Conservation (phyloP, 2,113 vertebrate species). For the Camelus bactrianus region DNA sequence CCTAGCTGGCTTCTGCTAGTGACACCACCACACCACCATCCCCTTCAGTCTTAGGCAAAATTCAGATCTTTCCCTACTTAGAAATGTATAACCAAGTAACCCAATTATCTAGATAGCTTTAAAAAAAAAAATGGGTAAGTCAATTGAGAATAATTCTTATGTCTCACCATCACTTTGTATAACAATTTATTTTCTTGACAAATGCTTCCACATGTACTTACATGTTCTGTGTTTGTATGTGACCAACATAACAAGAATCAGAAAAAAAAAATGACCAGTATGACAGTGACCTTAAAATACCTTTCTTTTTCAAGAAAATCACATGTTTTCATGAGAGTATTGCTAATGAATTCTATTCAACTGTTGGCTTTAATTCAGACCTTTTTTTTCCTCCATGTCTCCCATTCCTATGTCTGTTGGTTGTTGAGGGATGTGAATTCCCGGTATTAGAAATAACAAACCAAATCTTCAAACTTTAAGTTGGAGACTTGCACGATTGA, state of each 20-base stretch:
- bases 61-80: not conserved
- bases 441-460: constrained; percentile 41
- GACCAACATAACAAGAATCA: not conserved
- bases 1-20: not conserved
- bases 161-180: not conserved
- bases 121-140: not conserved
- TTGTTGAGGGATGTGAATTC: constrained; percentile 27
- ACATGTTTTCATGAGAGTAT: constrained; percentile 31
- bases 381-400: not conserved
- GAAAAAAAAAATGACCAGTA: not conserved
- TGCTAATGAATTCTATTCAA: not conserved
- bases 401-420: not conserved
- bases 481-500: constrained; percentile 24
- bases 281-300: not conserved
- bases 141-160: not conserved
- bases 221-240: not conserved
- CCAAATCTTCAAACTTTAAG: constrained; percentile 44
- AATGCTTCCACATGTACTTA: not conserved
- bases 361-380: not conserved
- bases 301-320: constrained; percentile 14
- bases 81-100: not conserved
- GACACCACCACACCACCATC: not conserved
- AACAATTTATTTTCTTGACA: not conserved
- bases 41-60: not conserved
- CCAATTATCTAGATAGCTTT: not conserved